These are phyloP conservation scores for Mesorhabditis sp. DNA, from an alignment of 2,888 invertebrate species.

Conservation along the genomic window DNA sequence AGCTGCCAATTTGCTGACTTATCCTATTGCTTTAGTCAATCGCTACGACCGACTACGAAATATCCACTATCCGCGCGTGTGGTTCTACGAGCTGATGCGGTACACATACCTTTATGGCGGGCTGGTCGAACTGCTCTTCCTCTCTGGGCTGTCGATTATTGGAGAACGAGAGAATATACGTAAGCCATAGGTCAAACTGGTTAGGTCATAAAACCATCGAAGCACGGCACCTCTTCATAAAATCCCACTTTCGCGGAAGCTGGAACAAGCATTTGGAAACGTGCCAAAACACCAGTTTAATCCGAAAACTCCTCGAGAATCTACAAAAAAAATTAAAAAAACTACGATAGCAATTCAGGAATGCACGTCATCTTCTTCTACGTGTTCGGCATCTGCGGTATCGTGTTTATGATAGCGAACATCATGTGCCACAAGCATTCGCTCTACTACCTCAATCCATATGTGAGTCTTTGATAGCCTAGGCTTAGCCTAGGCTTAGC, in stretches of 20 bases:
- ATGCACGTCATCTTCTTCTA: constrained; percentile 57
- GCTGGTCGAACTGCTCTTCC: constrained; percentile 35
- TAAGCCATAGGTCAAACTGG: constrained; percentile 20
- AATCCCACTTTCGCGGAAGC: too few relatives aligned
- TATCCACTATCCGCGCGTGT: constrained; percentile 44
- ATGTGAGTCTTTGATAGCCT: constrained; percentile 31
- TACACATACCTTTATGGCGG: constrained; percentile 34
- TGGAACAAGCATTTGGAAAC: neutral
- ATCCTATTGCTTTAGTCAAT: constrained; percentile 33
- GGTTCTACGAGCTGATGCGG: constrained; percentile 42
- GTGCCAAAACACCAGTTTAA: neutral
- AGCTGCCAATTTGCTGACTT: neutral
- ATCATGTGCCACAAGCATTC: constrained; percentile 55
- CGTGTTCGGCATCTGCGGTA: constrained; percentile 53
- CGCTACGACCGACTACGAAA: constrained; percentile 52
- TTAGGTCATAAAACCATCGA: neutral
- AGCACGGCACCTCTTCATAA: too few relatives aligned
- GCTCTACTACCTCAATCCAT: constrained; percentile 55
- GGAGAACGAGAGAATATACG: constrained; percentile 55
- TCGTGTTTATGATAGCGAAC: constrained; percentile 55
- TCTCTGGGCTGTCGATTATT: constrained; percentile 52
- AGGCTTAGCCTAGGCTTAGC: too few relatives aligned
- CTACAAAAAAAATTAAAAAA: neutral
- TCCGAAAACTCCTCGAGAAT: neutral
- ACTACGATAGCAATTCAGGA: constrained; percentile 35